Evolutionary conservation across 2,888 invertebrate species (phyloP).

Genomic region (Conomelus anceps): DNA sequence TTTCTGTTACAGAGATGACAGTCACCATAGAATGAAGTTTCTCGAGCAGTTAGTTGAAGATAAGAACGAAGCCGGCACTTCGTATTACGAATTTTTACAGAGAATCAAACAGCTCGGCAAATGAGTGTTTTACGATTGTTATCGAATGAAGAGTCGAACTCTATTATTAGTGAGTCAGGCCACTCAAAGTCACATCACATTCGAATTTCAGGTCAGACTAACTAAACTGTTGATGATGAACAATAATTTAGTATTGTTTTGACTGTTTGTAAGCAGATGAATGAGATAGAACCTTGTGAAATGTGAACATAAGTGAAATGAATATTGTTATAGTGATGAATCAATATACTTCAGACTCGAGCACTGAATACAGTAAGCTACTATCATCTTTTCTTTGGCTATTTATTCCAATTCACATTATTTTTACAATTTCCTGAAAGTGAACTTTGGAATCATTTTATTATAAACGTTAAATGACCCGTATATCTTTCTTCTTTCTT

Average conservation of each 20-base stretch:
- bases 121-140: constrained; percentile 46
- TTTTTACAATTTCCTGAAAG: neutral
- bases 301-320: neutral
- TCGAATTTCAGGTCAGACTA: neutral
- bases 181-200: neutral
- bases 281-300: neutral
- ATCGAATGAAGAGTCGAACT: neutral
- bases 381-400: neutral
- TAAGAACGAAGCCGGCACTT: constrained; percentile 85
- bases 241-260: neutral
- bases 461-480: neutral
- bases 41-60: constrained; percentile 89
- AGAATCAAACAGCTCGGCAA: constrained; percentile 86
- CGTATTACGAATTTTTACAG: constrained; percentile 97
- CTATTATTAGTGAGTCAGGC: neutral
- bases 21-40: constrained; percentile 72
- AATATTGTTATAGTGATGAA: neutral
- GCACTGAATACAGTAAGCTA: neutral
- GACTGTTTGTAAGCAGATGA: neutral
- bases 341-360: too few species aligned
- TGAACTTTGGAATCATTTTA: neutral
- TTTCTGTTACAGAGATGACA: constrained; percentile 74
- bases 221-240: neutral
- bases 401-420: neutral
- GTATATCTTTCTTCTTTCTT: neutral